Evolutionary conservation across 2,113 vertebrate genomes (phyloP).

Genomic region (Myiagra hebetior): DNA sequence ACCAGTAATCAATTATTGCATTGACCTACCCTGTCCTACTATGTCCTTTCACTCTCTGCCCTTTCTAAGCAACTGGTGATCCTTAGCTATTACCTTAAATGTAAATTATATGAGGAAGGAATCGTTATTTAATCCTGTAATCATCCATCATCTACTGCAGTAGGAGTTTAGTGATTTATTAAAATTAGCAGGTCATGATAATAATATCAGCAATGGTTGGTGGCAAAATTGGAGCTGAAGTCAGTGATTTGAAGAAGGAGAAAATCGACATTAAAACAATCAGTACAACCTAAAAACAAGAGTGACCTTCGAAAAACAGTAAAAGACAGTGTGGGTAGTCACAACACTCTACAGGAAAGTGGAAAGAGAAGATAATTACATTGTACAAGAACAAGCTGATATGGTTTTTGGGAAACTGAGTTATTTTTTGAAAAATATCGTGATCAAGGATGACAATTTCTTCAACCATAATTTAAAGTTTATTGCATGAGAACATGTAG

Average conservation of each 20-base stretch:
- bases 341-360: neutral
- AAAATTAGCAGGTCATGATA: neutral
- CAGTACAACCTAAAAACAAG: neutral
- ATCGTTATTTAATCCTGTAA: neutral
- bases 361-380: neutral
- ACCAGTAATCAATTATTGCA: neutral
- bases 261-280: neutral
- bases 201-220: neutral
- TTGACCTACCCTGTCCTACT: neutral
- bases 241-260: neutral
- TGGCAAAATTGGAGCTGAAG: neutral
- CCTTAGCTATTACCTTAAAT: neutral
- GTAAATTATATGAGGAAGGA: neutral
- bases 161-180: neutral
- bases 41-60: neutral
- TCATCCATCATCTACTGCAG: neutral
- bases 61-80: neutral
- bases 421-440: fast-evolving
- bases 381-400: neutral
- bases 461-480: neutral
- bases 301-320: neutral
- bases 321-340: neutral
- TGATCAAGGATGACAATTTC: neutral
- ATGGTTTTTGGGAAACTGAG: neutral
- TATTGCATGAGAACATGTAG: neutral